Percentiles rank a stretch among this genome's conserved stretches.
Conservation (phyloP, 2,797 vertebrate species). For the Galagoides demidoff region DNA sequence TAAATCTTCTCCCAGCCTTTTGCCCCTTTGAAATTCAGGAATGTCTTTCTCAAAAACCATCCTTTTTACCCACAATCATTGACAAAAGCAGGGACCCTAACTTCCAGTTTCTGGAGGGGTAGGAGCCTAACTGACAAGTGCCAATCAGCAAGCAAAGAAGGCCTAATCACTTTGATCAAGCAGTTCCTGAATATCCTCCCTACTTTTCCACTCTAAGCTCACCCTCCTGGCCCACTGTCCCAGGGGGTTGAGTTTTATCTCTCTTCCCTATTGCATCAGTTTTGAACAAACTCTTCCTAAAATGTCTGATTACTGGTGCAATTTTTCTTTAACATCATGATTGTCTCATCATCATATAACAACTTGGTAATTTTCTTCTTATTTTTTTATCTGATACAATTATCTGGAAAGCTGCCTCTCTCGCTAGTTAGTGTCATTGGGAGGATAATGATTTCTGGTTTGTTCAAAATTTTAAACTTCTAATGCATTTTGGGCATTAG, state of each 20-base stretch:
- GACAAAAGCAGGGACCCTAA: background rate
- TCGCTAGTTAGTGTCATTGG: background rate
- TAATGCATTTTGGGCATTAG: background rate
- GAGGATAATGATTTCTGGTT: background rate
- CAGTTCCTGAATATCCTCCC: background rate
- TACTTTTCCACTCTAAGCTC: background rate
- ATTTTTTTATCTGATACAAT: background rate
- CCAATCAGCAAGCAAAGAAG: background rate
- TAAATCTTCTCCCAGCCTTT: background rate
- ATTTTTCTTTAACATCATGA: background rate
- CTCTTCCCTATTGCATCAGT: background rate
- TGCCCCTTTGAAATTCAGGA: background rate
- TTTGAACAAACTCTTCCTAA: background rate
- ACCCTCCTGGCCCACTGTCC: background rate
- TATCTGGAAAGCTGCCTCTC: too few relatives aligned
- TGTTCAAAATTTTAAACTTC: background rate
- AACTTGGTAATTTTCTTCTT: too few relatives aligned
- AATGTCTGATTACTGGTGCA: background rate
- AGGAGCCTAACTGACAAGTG: background rate
- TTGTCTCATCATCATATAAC: background rate
- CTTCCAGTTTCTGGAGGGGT: background rate
- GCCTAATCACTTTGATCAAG: background rate
- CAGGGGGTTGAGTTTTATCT: background rate
- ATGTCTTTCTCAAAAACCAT: background rate
- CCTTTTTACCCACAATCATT: background rate